phyloP scores from a whole-genome alignment of 1,140 invertebrate genomes.

The Hylaeus anthracinus region DNA sequence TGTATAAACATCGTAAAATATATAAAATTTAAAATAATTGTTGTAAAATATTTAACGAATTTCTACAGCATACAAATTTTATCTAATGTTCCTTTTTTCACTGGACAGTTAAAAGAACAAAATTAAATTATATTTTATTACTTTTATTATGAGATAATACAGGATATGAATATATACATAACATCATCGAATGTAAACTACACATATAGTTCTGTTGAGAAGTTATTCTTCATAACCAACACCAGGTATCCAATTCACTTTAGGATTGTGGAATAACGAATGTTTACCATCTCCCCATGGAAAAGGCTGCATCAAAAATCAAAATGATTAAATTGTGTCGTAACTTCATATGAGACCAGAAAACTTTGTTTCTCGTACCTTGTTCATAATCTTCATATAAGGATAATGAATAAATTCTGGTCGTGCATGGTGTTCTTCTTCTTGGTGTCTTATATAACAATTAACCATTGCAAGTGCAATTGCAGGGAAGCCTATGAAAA shows the following conservation, averaged over 20 bases:
- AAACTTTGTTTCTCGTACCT: slow-evolving; percentile 37
- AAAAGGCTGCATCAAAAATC: slow-evolving; percentile 69
- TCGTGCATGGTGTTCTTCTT: background rate
- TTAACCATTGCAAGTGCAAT: slow-evolving; percentile 38
- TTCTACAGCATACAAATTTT: background rate
- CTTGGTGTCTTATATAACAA: slow-evolving; percentile 24
- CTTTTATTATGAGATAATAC: slow-evolving; percentile 46
- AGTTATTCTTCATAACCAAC: slow-evolving; percentile 56
- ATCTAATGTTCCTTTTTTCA: too few species aligned
- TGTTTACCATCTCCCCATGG: slow-evolving; percentile 85
- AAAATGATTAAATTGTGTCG: background rate
- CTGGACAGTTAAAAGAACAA: too few species aligned
- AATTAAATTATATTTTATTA: background rate
- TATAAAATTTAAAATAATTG: background rate
- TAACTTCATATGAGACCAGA: background rate
- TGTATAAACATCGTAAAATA: background rate
- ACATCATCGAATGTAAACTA: slow-evolving; percentile 8
- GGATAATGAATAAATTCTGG: slow-evolving; percentile 38
- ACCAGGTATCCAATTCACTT: slow-evolving; percentile 80
- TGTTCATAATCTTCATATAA: slow-evolving; percentile 55
- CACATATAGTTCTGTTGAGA: background rate
- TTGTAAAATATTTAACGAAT: background rate
- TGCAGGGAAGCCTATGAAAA: slow-evolving; percentile 46
- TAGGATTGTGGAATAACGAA: slow-evolving; percentile 82
- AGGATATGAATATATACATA: slow-evolving; percentile 2